phyloP scores from a whole-genome alignment of 2,888 invertebrate species.

The Sinhomidia bicolor region DNA sequence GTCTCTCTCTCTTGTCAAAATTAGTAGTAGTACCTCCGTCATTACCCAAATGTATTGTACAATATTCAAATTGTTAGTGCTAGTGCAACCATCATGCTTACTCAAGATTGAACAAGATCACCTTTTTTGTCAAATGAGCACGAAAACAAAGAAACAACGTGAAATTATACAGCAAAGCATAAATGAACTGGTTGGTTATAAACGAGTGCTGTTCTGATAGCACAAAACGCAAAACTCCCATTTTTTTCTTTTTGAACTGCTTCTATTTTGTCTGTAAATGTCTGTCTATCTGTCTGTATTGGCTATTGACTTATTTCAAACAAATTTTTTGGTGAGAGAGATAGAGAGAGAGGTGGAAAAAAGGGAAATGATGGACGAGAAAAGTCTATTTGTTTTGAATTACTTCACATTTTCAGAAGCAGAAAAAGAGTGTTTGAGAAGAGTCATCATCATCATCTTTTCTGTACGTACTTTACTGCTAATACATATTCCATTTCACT shows the following conservation, averaged over 20 bases:
- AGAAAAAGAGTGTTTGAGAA: conserved; percentile 55
- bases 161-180: conserved; percentile 10
- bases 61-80: not conserved
- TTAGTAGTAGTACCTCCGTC: not conserved
- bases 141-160: conserved; percentile 48
- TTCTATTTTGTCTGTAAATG: not conserved
- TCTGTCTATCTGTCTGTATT: not conserved
- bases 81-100: conserved; percentile 48
- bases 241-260: not conserved
- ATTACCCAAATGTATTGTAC: not conserved
- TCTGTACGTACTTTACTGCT: conserved; percentile 56
- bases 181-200: conserved; percentile 22
- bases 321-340: conserved; percentile 30
- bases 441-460: conserved; percentile 47
- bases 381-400: conserved; percentile 72
- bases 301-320: conserved; percentile 37
- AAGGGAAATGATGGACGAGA: conserved; percentile 67
- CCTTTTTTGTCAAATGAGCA: conserved; percentile 67
- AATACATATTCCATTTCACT: conserved; percentile 72
- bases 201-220: not conserved
- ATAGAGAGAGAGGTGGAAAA: conserved; percentile 4
- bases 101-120: conserved; percentile 4
- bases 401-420: conserved; percentile 68
- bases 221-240: too few species aligned
- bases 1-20: not conserved